phyloP scores from a whole-genome alignment of 2,113 vertebrate species.

The Passer domesticus region DNA sequence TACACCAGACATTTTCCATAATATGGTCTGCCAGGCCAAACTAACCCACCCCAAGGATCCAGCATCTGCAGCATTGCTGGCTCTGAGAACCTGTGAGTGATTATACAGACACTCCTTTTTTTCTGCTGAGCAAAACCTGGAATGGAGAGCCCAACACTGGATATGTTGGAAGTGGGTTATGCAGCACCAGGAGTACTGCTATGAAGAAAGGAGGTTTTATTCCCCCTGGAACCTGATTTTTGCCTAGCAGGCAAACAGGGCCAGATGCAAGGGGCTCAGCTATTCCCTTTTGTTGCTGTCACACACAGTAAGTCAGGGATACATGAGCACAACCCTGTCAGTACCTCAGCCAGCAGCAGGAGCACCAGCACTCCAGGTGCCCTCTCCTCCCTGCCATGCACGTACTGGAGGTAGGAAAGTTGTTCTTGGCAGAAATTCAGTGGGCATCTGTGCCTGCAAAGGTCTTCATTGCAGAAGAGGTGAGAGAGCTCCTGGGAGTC shows the following conservation, averaged over 20 bases:
- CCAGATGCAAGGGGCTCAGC: neutral
- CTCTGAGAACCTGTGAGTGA: neutral
- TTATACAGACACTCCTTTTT: neutral
- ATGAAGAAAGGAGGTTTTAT: neutral
- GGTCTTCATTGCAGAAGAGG: neutral
- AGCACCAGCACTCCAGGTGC: neutral
- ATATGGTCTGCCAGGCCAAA: neutral
- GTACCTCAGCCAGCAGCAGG: neutral
- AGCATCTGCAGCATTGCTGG: neutral
- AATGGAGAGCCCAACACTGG: fast-evolving
- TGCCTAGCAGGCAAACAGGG: neutral
- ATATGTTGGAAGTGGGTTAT: neutral
- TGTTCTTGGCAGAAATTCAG: constrained; percentile 53
- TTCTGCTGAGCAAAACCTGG: neutral
- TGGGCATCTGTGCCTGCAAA: neutral
- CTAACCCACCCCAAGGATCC: neutral
- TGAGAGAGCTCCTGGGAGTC: neutral
- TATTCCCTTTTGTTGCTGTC: neutral
- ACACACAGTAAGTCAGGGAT: neutral
- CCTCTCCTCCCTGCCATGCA: neutral
- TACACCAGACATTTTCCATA: neutral
- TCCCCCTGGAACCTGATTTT: neutral
- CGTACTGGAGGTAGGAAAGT: neutral
- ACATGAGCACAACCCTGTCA: neutral
- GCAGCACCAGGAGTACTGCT: neutral